Evolutionary conservation across 2,888 invertebrate genomes (phyloP), one percentile per base, ranked within the genome.

Genomic region (Tryphoninae sp.): DNA sequence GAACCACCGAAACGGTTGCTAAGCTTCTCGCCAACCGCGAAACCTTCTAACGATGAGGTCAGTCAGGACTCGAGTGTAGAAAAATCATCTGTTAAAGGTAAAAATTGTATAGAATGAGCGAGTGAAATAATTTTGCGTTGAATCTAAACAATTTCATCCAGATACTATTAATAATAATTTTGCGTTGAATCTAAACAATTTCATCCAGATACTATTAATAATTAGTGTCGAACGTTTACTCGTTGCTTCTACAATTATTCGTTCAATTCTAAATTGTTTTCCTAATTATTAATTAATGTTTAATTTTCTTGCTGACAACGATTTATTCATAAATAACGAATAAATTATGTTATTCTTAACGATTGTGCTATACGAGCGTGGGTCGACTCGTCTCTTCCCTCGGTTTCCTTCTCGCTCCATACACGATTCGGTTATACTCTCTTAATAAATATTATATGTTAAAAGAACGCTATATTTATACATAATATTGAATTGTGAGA

Each of bases 291-390:
- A 33, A 33, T 33, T 3, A 33, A 26, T 0, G 2, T 26, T 26
- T 26, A 45, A 33, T 22, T 78, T 64, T 64, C 62, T 64, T 51
- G 69, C 51, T 58, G 59, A 59, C 61, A 69, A 19, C 16, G 62
- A 65, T 69, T 64, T 53, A 69, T 53, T 55, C 42, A 55, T 62
- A 23, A 67, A 53, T 22, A 61, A 61, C 58, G 13, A 45, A 45
- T 58, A 55, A 72, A 67, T 75, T 45, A 75, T 58, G 65, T 81
- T 75, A 75, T 71, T 45, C 51, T 61, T 59, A 42, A 61, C 65
- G 55, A 75, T 81, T 78, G n/a, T 76, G 59, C 61, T 19, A 61
- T 71, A 51, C 40, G 53, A 59, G 71, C 78, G 81, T 81, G 61
- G 81, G 81, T 68, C 11, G 45, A 13, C 11, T 9, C 13, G 1